These are phyloP conservation scores for Lates japonicus DNA, from an alignment of 2,797 vertebrate species.

Conservation along the genomic window DNA sequence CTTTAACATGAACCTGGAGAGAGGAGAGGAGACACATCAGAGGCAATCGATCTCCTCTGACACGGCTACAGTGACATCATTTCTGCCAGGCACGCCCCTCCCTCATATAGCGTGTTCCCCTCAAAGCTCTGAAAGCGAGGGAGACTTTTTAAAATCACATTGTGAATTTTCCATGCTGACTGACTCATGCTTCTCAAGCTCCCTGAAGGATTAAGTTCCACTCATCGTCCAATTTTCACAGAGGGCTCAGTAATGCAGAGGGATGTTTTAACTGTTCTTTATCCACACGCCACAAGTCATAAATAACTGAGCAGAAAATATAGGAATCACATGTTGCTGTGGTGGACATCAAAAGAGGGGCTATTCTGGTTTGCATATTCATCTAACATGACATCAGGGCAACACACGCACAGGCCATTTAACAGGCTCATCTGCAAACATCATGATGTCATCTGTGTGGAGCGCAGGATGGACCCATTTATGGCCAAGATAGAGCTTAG, in stretches of 20 bases:
- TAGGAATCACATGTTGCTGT: constrained; percentile 82
- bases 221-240: constrained; percentile 78
- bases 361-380: constrained; percentile 75
- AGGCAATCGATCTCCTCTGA: constrained; percentile 57
- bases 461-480: constrained; percentile 76
- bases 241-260: constrained; percentile 68
- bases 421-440: constrained; percentile 80
- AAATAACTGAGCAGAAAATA: constrained; percentile 82
- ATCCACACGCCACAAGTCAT: constrained; percentile 80
- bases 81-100: constrained; percentile 55
- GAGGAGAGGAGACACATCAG: constrained; percentile 48
- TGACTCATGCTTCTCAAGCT: constrained; percentile 81
- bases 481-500: constrained; percentile 56
- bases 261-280: constrained; percentile 76
- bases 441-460: constrained; percentile 79
- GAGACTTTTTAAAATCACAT: constrained; percentile 79
- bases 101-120: constrained; percentile 78
- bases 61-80: constrained; percentile 65
- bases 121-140: constrained; percentile 75
- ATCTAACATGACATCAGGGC: constrained; percentile 75
- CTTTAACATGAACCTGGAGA: constrained; percentile 91
- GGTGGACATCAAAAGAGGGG: constrained; percentile 77
- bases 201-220: constrained; percentile 79
- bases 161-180: constrained; percentile 84
- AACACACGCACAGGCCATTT: constrained; percentile 76